Evolutionary conservation across 2,888 invertebrate species (phyloP), one percentile per base, ranked within the genome.

Genomic region (Drosophila cracens): DNA sequence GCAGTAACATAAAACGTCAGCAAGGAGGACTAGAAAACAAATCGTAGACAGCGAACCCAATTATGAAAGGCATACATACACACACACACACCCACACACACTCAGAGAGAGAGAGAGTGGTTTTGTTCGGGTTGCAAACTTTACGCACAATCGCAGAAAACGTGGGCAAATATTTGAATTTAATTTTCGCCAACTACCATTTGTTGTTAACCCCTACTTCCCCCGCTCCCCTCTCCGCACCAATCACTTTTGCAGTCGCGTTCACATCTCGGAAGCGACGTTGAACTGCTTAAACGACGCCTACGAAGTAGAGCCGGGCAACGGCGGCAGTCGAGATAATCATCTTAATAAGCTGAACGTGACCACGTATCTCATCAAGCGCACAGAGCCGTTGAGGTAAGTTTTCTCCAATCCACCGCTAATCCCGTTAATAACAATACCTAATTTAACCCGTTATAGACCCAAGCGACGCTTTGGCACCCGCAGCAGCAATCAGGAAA

Each of bases 181-280:
- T 81, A 76, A 88, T 88, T 87, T 87, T 86, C 73, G 58, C 73
- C 89, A 81, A 89, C 89, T 84, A 79, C 65, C 49, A 71, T 61
- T 79, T 70, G 53, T 43, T 36, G 66, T 62, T 34, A 25, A 36
- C 60, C 16, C 29, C 21, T 36, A 11, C 21, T 4, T 10, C 18
- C 25, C 16, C 46, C 10, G 21, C 29, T 33, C 51, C 25, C 29
- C 48, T 21, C 33, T 40, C 11, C 36, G 3, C 7, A 13, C 13
- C 16, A 21, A 49, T 53, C 25, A 21, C 1, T 11, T 8, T 31
- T 46, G 4, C 40, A 99, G 99, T 11, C 96, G 98, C 63, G 98
- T 99, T 3, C 99, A 99, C 93, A 99, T 99, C 90, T 99, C 99
- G 0, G 96, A 97, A 83, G 96, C 97, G 8, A 99, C 99, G 0